phyloP scores from a whole-genome alignment of 2,797 vertebrate species.

The Cirrhinus mrigala region DNA sequence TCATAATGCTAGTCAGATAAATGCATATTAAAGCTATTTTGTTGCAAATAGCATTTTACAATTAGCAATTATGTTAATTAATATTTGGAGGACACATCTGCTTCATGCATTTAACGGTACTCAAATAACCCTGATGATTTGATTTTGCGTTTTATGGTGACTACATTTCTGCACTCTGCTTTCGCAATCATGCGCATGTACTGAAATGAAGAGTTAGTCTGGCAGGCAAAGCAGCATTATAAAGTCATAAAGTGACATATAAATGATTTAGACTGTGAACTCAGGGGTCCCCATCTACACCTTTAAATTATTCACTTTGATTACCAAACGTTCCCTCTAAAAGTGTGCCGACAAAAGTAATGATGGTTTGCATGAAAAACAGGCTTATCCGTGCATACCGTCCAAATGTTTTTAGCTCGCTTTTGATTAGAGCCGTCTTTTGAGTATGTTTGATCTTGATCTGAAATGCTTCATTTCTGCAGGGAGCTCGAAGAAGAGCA shows the following conservation, averaged over 20 bases:
- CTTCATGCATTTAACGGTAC: background rate
- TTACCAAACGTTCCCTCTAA: slow-evolving; percentile 74
- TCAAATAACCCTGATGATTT: background rate
- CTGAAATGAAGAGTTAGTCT: slow-evolving; percentile 23
- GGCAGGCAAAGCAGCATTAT: slow-evolving; percentile 66
- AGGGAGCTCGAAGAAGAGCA: slow-evolving; percentile 81
- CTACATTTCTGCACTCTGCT: slow-evolving; percentile 14
- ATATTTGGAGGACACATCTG: background rate
- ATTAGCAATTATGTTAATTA: background rate
- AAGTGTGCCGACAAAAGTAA: slow-evolving; percentile 46
- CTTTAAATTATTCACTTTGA: slow-evolving; percentile 81
- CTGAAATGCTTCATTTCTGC: slow-evolving; percentile 45
- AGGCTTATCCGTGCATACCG: background rate
- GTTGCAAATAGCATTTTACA: background rate
- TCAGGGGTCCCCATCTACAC: slow-evolving; percentile 63
- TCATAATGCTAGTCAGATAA: background rate
- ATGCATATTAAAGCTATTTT: background rate
- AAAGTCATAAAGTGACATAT: slow-evolving; percentile 76
- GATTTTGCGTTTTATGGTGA: slow-evolving; percentile 12
- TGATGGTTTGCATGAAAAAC: slow-evolving; percentile 44
- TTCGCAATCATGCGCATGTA: background rate
- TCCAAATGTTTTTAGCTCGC: slow-evolving; percentile 18
- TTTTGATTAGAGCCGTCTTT: slow-evolving; percentile 43
- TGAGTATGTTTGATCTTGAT: slow-evolving; percentile 35
- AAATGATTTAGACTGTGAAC: slow-evolving; percentile 76